phyloP scores from a whole-genome alignment of 2,888 invertebrate species.

The Calliphora vomitoria region DNA sequence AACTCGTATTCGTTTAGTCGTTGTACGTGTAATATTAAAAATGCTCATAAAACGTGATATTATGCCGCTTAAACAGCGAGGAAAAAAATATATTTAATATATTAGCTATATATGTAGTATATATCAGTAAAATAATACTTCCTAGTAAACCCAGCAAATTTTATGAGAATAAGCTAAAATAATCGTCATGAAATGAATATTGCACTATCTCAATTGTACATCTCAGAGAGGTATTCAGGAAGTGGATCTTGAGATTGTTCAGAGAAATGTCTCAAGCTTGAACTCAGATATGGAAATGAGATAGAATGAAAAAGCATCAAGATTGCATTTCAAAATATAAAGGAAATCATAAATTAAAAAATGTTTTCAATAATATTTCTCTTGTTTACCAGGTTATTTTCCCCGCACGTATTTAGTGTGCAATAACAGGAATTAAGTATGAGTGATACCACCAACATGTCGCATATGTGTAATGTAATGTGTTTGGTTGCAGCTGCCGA shows the following conservation, averaged over 20 bases:
- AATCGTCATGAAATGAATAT: no score
- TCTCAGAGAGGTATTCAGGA: no score
- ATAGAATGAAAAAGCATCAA: no score
- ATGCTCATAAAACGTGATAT: constrained; percentile 69
- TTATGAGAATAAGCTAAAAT: background rate
- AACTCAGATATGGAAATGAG: no score
- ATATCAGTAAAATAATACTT: background rate
- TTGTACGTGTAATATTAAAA: constrained; percentile 65
- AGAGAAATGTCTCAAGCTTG: no score
- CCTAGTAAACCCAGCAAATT: constrained; percentile 6
- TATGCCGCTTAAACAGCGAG: constrained; percentile 35
- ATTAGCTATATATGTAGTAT: background rate
- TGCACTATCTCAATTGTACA: background rate
- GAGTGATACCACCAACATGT: constrained; percentile 14
- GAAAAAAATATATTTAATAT: constrained; percentile 9
- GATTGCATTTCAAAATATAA: no score
- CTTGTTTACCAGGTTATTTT: background rate
- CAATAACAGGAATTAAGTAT: constrained; percentile 3
- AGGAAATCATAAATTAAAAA: no score
- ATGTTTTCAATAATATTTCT: background rate
- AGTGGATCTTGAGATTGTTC: no score
- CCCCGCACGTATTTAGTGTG: background rate
- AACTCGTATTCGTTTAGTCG: constrained; percentile 47
- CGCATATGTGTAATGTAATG: constrained; percentile 1
- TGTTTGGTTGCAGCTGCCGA: background rate